Evolutionary conservation across 2,113 vertebrate genomes (phyloP).

Genomic region (Barbus barbus): DNA sequence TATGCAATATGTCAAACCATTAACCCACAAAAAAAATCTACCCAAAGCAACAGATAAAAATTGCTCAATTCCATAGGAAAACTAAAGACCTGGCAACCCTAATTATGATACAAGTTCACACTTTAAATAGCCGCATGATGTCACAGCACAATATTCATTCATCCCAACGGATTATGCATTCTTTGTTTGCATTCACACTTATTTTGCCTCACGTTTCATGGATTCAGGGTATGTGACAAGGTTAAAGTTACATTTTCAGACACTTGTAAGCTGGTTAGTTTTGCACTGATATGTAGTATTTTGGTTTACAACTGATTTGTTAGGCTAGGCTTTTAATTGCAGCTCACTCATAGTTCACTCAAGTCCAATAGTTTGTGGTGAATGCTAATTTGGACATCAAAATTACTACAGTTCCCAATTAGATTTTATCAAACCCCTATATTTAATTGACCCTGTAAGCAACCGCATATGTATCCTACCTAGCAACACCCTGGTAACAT

Average conservation of each 20-base stretch:
- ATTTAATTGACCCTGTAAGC: not conserved
- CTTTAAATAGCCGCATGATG: not conserved
- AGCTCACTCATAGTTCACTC: not conserved
- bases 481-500: not conserved
- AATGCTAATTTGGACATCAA: not conserved
- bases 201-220: too few relatives aligned
- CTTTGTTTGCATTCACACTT: not conserved
- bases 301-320: not conserved
- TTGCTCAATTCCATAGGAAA: not conserved
- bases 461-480: not conserved
- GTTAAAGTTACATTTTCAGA: not conserved
- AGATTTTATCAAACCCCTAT: not conserved
- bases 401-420: not conserved
- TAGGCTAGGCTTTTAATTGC: not conserved
- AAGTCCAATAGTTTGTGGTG: not conserved
- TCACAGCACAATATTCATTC: not conserved
- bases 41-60: too few relatives aligned
- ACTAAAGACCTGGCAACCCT: not conserved
- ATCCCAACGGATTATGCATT: not conserved
- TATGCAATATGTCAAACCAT: not conserved
- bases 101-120: not conserved
- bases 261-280: not conserved
- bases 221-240: not conserved
- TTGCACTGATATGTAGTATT: not conserved
- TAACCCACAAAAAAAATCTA: not conserved